Conservation (phyloP, 1,140 invertebrate species). For the Calephelis nemesis region DNA sequence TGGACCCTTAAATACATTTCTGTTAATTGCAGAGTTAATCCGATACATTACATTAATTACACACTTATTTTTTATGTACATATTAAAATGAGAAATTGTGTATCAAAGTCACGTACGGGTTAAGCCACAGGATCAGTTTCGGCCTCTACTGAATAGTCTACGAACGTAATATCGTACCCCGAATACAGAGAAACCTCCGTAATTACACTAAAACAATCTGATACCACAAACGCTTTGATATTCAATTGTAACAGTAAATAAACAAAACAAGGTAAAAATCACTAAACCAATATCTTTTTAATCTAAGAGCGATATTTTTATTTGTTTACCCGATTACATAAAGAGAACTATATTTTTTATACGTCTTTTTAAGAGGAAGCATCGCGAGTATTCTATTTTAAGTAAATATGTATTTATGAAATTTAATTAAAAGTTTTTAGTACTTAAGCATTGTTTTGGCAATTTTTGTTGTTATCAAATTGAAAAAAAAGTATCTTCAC, state of each 20-base stretch:
- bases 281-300: too few species aligned
- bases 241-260: background rate
- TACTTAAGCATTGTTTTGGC: too few species aligned
- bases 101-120: constrained; percentile 11
- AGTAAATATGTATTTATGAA: too few species aligned
- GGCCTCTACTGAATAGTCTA: constrained; percentile 11
- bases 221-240: background rate
- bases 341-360: too few species aligned
- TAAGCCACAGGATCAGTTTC: constrained; percentile 10
- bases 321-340: too few species aligned
- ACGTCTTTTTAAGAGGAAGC: too few species aligned
- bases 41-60: constrained; percentile 1
- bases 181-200: background rate
- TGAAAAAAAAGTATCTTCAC: too few species aligned
- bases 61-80: constrained; percentile 16
- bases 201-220: constrained; percentile 7
- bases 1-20: background rate
- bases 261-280: background rate
- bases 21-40: background rate
- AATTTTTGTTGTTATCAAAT: too few species aligned
- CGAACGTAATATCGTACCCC: constrained; percentile 6
- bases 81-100: constrained; percentile 9
- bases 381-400: too few species aligned
- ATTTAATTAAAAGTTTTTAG: too few species aligned
- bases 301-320: too few species aligned